A percentile compares a stretch with the other conserved stretches of the same genome.
Evolutionary conservation across 2,888 invertebrate genomes (phyloP).

Genomic region (Drosophila picticornis): DNA sequence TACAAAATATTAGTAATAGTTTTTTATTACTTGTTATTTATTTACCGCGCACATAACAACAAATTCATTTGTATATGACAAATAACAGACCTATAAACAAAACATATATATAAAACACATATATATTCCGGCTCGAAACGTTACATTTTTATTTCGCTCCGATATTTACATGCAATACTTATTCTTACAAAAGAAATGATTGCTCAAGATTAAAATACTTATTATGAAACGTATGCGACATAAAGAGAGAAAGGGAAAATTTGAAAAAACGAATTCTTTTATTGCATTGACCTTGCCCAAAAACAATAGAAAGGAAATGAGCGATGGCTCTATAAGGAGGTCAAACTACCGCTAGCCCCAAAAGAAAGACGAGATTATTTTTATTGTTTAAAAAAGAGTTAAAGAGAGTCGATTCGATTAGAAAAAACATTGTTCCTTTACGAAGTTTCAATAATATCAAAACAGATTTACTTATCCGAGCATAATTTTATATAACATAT

Average conservation of each 20-base stretch:
- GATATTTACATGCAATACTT: conserved; percentile 13
- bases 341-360: conserved; percentile 37
- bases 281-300: conserved; percentile 75
- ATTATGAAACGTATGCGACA: conserved; percentile 33
- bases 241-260: conserved; percentile 10
- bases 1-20: conserved; percentile 26
- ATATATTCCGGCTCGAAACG: conserved; percentile 27
- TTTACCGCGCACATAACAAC: conserved; percentile 18
- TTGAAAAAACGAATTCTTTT: conserved; percentile 25
- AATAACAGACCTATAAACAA: conserved; percentile 28
- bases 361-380: conserved; percentile 11
- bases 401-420: not conserved
- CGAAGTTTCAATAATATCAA: not conserved
- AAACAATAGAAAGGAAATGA: conserved; percentile 55
- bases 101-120: conserved; percentile 34
- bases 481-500: not conserved
- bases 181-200: conserved; percentile 24
- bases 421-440: not conserved
- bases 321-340: conserved; percentile 42
- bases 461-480: not conserved
- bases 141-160: conserved; percentile 42
- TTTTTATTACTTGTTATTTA: conserved; percentile 12
- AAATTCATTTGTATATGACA: conserved; percentile 52
- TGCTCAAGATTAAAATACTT: conserved; percentile 16
- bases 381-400: not conserved